phyloP scores from a whole-genome alignment of 1,140 invertebrate genomes.

The Thaumetopoea pityocampa region DNA sequence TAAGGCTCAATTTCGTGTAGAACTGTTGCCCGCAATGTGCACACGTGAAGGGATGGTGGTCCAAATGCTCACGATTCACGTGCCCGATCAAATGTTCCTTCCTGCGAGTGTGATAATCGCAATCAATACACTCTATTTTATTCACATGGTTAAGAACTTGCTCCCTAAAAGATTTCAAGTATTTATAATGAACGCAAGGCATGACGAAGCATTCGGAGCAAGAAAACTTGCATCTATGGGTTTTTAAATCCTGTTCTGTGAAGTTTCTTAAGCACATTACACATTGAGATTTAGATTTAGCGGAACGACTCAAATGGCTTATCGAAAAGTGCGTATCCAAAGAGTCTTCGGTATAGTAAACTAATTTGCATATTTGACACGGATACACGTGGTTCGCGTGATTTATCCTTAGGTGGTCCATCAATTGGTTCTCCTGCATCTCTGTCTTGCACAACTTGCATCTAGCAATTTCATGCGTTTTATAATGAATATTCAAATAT shows the following conservation, averaged over 20 bases:
- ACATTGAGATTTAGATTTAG: constrained; percentile 19
- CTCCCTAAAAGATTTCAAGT: constrained; percentile 28
- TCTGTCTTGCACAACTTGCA: constrained; percentile 27
- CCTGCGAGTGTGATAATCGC: constrained; percentile 27
- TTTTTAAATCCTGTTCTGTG: constrained; percentile 17
- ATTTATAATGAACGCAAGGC: constrained; percentile 32
- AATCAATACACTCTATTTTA: constrained; percentile 29
- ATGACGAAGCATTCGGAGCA: constrained; percentile 31
- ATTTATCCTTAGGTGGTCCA: constrained; percentile 22
- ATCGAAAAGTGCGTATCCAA: constrained; percentile 25
- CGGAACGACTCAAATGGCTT: constrained; percentile 19
- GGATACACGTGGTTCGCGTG: constrained; percentile 20
- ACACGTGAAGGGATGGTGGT: constrained; percentile 31
- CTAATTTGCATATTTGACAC: constrained; percentile 27
- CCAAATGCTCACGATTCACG: constrained; percentile 33
- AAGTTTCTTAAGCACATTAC: constrained; percentile 27
- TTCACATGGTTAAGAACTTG: constrained; percentile 19
- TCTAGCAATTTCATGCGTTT: constrained; percentile 17
- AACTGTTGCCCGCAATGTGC: constrained; percentile 27
- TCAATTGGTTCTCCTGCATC: constrained; percentile 20
- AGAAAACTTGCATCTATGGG: constrained; percentile 32
- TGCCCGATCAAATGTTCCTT: constrained; percentile 27
- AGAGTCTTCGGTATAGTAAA: constrained; percentile 19
- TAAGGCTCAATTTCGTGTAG: constrained; percentile 27
- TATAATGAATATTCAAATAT: constrained; percentile 28